Percentiles rank a stretch among this genome's conserved stretches.
These are phyloP conservation scores for Seriola quinqueradiata DNA, from an alignment of 2,113 vertebrate species.

Conservation along the genomic window DNA sequence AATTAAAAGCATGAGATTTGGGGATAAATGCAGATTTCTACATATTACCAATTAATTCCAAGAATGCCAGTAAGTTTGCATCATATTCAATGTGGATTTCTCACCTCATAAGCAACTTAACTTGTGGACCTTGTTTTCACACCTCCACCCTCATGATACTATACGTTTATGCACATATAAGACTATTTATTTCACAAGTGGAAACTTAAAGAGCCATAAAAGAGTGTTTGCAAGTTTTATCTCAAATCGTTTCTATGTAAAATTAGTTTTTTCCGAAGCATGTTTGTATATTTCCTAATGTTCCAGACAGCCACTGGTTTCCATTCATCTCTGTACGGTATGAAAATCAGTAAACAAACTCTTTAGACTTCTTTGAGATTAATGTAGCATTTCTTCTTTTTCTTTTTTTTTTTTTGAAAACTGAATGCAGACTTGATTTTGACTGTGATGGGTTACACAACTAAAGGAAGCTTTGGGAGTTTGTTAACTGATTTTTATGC, in stretches of 20 bases:
- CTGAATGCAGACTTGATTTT: not conserved
- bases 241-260: not conserved
- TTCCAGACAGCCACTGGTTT: not conserved
- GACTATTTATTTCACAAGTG: not conserved
- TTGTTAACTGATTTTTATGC: not conserved
- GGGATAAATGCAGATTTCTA: not conserved
- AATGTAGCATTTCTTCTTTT: not conserved
- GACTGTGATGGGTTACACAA: not conserved
- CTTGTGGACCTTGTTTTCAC: not conserved
- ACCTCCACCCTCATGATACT: not conserved
- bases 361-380: not conserved
- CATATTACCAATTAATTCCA: not conserved
- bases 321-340: not conserved
- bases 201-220: not conserved
- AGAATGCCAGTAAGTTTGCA: not conserved
- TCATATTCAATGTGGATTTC: too few relatives aligned
- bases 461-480: not conserved
- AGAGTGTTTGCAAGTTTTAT: not conserved
- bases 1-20: not conserved
- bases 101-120: too few relatives aligned
- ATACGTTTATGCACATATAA: not conserved
- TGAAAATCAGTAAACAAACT: not conserved
- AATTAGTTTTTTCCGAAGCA: not conserved
- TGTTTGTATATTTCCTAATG: not conserved
- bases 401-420: not conserved